Evolutionary conservation across 2,888 invertebrate genomes (phyloP).

Genomic region (Serripes groenlandicus): DNA sequence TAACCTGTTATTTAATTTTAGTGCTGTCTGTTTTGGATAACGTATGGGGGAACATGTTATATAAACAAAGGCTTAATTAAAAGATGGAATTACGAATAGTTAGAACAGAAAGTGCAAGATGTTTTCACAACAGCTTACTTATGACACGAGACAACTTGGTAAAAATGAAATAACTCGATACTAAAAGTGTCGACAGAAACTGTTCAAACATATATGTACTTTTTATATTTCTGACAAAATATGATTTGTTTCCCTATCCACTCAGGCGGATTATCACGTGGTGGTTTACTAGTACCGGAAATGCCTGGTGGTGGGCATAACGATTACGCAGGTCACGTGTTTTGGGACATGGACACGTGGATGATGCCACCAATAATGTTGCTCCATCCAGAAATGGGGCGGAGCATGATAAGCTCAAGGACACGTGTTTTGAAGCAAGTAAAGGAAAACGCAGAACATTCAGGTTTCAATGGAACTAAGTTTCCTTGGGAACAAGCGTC

Average conservation of each 20-base stretch:
- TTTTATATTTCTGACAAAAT: neutral
- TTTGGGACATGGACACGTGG: slow-evolving; percentile 85
- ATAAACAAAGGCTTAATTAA: too few species aligned
- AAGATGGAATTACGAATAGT: too few species aligned
- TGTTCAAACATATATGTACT: neutral
- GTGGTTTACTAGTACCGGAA: slow-evolving; percentile 59
- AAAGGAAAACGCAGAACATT: slow-evolving; percentile 70
- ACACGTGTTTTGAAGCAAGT: slow-evolving; percentile 72
- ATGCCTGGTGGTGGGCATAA: slow-evolving; percentile 65
- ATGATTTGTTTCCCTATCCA: neutral
- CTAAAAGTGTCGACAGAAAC: neutral
- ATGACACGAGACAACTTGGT: neutral
- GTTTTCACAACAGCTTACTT: neutral
- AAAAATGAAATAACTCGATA: neutral
- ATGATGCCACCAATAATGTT: slow-evolving; percentile 81
- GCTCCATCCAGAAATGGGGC: slow-evolving; percentile 76
- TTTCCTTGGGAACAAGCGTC: slow-evolving; percentile 83
- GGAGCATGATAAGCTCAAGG: slow-evolving; percentile 74
- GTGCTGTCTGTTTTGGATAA: too few species aligned
- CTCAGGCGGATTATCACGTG: slow-evolving; percentile 70
- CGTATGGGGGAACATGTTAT: too few species aligned
- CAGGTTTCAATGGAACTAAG: slow-evolving; percentile 73
- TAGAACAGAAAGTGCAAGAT: too few species aligned
- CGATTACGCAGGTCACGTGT: slow-evolving; percentile 83
- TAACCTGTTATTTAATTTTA: too few species aligned